These are phyloP conservation scores for Drosophila tristis DNA, from an alignment of 1,140 invertebrate genomes.

Conservation along the genomic window DNA sequence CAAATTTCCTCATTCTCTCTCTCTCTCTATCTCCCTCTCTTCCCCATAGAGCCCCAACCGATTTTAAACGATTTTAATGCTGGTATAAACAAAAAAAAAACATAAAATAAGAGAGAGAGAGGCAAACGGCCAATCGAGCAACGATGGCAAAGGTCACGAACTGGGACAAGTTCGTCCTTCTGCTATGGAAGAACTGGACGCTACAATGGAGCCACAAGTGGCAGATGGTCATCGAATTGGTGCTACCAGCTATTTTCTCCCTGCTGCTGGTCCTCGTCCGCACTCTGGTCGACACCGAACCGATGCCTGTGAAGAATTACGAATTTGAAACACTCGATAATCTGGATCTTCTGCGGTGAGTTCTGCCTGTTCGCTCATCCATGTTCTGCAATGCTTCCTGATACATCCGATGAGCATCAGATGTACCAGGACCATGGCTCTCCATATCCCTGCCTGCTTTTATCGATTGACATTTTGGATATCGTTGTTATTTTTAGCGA, in stretches of 20 bases:
- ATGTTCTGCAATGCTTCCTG: neutral
- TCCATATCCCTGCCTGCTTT: neutral
- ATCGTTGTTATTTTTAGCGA: too few species aligned
- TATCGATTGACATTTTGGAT: neutral
- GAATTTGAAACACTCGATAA: neutral
- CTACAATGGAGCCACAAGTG: constrained; percentile 90
- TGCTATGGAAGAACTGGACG: constrained; percentile 94
- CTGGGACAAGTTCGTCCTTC: constrained; percentile 87
- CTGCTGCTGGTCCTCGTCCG: constrained; percentile 88
- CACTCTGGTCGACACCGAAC: constrained; percentile 85
- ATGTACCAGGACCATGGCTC: neutral
- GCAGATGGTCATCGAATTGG: constrained; percentile 89
- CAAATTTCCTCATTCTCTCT: neutral
- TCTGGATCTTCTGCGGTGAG: constrained; percentile 65
- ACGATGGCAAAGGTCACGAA: constrained; percentile 73
- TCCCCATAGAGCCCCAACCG: constrained; percentile 1
- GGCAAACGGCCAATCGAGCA: constrained; percentile 28
- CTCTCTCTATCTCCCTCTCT: too few species aligned
- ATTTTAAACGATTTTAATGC: constrained; percentile 40
- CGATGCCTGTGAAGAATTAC: constrained; percentile 9
- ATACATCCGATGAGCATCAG: neutral
- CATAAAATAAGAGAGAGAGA: too few species aligned
- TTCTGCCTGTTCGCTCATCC: neutral
- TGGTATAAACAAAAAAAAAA: constrained; percentile 5
- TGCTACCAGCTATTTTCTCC: constrained; percentile 89